A percentile compares a stretch with the other conserved stretches of the same genome.
Conservation (phyloP, 2,113 vertebrate species). For the Nansenia antarctica region DNA sequence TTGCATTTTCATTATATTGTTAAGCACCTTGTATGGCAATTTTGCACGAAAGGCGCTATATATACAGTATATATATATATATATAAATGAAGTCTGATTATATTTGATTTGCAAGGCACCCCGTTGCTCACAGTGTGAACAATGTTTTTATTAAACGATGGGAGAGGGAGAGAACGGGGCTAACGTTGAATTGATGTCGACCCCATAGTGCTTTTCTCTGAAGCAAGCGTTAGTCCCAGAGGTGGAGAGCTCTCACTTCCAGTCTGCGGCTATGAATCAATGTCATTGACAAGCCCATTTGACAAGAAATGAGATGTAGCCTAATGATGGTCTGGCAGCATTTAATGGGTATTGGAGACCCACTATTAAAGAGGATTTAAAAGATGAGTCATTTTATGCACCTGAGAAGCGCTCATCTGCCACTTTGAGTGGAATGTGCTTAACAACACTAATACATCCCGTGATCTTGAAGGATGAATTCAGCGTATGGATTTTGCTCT, state of each 20-base stretch:
- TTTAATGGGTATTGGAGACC: conserved; percentile 59
- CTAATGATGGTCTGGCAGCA: conserved; percentile 53
- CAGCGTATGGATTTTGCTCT: conserved; percentile 60
- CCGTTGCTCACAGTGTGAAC: conserved; percentile 1
- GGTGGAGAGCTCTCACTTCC: conserved; percentile 11
- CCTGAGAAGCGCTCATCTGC: conserved; percentile 48
- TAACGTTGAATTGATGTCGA: conserved; percentile 38
- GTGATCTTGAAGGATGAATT: conserved; percentile 59
- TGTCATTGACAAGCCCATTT: conserved; percentile 44
- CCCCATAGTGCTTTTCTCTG: conserved; percentile 19
- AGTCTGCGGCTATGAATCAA: conserved; percentile 45
- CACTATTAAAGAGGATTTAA: conserved; percentile 52
- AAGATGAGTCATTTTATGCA: conserved; percentile 60
- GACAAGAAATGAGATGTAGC: conserved; percentile 53
- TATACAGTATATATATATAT: no score
- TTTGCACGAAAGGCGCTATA: no score
- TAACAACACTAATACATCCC: conserved; percentile 55
- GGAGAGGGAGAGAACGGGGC: neutral
- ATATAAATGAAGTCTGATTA: no score
- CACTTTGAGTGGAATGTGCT: conserved; percentile 55
- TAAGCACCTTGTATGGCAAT: no score
- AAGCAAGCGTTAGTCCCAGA: conserved; percentile 9
- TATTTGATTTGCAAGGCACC: no score
- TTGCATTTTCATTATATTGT: no score
- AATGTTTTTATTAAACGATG: conserved; percentile 24